A percentile compares a stretch with the other conserved stretches of the same genome.
These are phyloP conservation scores for Crambe crambe DNA, from an alignment of 37 sponge, comb jelly and placozoan species.

Conservation along the genomic window DNA sequence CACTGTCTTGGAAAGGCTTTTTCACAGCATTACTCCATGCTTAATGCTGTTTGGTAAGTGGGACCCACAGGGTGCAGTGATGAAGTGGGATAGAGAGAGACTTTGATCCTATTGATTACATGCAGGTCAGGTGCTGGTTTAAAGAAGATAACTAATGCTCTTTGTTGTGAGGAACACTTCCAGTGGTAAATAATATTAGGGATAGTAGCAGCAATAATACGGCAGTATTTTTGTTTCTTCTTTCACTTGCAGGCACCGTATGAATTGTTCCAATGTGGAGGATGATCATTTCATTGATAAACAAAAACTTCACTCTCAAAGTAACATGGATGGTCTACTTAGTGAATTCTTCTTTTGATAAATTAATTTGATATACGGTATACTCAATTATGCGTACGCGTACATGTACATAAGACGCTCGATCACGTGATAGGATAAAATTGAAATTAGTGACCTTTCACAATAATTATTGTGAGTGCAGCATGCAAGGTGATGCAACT, in stretches of 20 bases:
- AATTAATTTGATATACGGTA: too few species aligned
- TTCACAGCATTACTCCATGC: conserved; percentile 57
- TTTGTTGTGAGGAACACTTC: conserved; percentile 48
- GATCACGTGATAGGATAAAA: too few species aligned
- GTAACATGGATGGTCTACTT: background rate
- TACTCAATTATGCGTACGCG: too few species aligned
- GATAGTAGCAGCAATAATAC: too few species aligned
- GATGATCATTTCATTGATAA: conserved; percentile 29
- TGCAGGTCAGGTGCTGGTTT: conserved; percentile 39
- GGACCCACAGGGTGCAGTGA: too few species aligned
- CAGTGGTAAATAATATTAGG: conserved; percentile 38
- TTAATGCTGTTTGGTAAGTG: conserved; percentile 39
- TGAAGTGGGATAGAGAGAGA: too few species aligned
- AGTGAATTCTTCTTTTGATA: conserved; percentile 31
- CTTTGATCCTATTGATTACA: too few species aligned
- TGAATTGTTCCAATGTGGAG: conserved; percentile 14
- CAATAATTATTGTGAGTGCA: too few species aligned
- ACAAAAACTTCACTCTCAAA: background rate
- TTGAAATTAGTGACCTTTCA: too few species aligned
- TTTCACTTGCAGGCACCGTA: conserved; percentile 28
- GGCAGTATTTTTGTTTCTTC: background rate
- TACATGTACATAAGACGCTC: too few species aligned
- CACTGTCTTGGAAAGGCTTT: conserved; percentile 47
- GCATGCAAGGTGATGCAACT: too few species aligned
- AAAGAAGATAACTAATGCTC: conserved; percentile 18